phyloP scores from a whole-genome alignment of 2,797 vertebrate genomes.

The Chrysolophus pictus region DNA sequence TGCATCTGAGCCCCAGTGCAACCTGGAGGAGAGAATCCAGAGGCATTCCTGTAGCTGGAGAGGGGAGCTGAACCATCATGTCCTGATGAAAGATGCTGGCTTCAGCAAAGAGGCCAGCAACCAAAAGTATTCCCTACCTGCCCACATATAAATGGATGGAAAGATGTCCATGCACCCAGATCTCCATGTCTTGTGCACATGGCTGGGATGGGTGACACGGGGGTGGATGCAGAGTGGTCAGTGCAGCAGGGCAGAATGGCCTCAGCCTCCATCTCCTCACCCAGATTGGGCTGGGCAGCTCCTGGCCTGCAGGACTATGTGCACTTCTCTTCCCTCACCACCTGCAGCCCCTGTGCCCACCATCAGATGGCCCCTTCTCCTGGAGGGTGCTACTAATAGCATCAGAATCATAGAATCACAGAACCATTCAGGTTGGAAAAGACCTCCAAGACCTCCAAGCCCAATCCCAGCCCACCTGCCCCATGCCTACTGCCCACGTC shows the following conservation, averaged over 20 bases:
- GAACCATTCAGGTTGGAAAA: too few relatives aligned
- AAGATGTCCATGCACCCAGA: rapidly evolving
- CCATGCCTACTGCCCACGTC: too few relatives aligned
- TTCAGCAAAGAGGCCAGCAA: background rate
- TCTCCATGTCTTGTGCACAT: background rate
- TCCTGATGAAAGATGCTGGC: constrained; percentile 20
- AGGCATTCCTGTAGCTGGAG: background rate
- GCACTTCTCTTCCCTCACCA: background rate
- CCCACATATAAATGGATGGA: background rate
- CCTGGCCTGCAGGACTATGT: background rate
- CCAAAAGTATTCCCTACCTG: background rate
- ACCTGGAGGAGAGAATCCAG: constrained; percentile 22
- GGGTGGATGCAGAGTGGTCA: background rate
- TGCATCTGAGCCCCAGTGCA: background rate
- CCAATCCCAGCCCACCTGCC: too few relatives aligned
- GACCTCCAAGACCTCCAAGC: too few relatives aligned
- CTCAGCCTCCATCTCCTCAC: background rate
- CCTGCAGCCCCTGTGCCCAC: background rate
- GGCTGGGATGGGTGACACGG: rapidly evolving
- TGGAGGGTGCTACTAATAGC: background rate
- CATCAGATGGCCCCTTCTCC: background rate
- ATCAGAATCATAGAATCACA: too few relatives aligned
- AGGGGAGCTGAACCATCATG: background rate
- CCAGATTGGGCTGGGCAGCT: background rate
- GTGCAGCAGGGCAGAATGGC: background rate